These are phyloP conservation scores for Erinaceus europaeus DNA, from an alignment of 2,113 vertebrate species.

Conservation along the genomic window DNA sequence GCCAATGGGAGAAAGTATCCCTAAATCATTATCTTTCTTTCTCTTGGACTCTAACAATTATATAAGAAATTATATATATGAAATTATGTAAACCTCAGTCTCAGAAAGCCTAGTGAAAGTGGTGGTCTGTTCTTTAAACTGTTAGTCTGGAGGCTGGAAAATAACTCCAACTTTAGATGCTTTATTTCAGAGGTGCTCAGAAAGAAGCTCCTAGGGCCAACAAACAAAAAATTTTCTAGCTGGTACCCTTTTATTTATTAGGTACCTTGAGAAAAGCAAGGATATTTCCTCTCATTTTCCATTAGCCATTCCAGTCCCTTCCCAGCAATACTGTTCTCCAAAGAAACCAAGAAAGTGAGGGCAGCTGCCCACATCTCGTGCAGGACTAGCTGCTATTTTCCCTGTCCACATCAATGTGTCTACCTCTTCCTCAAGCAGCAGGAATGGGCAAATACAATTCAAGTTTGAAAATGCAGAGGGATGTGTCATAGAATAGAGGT, in stretches of 20 bases:
- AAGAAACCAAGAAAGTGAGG: not conserved
- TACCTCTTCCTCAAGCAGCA: fast-evolving
- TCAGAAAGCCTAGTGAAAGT: not conserved
- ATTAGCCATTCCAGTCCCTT: no score
- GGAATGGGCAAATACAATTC: not conserved
- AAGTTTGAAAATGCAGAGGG: no score
- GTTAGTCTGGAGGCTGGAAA: not conserved
- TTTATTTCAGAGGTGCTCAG: not conserved
- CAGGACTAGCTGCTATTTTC: not conserved
- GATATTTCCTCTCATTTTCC: not conserved
- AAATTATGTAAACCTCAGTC: not conserved
- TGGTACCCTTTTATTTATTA: not conserved
- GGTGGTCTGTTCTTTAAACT: not conserved
- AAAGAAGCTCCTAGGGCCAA: not conserved
- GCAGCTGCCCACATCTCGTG: no score
- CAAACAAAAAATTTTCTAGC: not conserved
- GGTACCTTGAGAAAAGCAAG: not conserved
- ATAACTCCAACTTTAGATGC: fast-evolving
- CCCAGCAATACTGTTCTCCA: not conserved
- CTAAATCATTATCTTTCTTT: not conserved
- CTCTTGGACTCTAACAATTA: not conserved
- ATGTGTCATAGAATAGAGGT: not conserved
- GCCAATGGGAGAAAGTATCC: not conserved
- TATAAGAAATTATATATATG: no score
- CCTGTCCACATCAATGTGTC: not conserved